Conservation (phyloP, 2,113 vertebrate genomes). For the Anoura caudifer region DNA sequence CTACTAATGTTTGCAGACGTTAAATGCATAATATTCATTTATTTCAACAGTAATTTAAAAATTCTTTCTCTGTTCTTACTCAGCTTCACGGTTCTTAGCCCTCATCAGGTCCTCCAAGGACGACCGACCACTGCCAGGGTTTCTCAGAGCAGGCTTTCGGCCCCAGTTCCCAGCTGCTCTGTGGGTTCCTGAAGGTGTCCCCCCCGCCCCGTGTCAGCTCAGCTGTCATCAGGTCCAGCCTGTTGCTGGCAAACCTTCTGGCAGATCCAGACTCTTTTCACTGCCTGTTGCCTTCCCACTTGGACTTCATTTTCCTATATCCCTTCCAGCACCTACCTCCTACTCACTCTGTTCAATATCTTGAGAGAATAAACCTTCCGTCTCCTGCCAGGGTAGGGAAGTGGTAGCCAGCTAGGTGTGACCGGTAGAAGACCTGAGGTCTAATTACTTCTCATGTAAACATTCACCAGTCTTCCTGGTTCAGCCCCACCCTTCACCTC, state of each 20-base stretch:
- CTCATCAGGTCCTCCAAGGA: not conserved
- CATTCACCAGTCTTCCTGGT: not conserved
- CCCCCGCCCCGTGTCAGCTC: not conserved
- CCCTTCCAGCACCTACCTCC: not conserved
- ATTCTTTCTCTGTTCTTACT: not conserved
- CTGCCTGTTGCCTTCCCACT: not conserved
- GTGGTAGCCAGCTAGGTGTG: not conserved
- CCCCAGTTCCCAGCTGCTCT: not conserved
- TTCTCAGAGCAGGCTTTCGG: not conserved
- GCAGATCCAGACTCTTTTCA: not conserved
- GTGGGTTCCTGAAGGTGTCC: not conserved
- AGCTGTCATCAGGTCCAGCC: not conserved
- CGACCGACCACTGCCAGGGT: not conserved
- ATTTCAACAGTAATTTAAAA: not conserved
- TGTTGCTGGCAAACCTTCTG: not conserved
- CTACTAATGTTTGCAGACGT: not conserved
- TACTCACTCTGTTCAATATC: not conserved
- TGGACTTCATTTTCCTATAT: not conserved
- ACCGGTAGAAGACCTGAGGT: not conserved
- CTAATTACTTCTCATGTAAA: not conserved
- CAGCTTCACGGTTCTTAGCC: not conserved
- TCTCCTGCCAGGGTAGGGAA: not conserved
- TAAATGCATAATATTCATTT: not conserved
- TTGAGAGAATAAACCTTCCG: not conserved
- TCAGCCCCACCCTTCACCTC: not conserved